phyloP scores from a whole-genome alignment of 2,113 vertebrate genomes.

The Eudyptes chrysolophus region DNA sequence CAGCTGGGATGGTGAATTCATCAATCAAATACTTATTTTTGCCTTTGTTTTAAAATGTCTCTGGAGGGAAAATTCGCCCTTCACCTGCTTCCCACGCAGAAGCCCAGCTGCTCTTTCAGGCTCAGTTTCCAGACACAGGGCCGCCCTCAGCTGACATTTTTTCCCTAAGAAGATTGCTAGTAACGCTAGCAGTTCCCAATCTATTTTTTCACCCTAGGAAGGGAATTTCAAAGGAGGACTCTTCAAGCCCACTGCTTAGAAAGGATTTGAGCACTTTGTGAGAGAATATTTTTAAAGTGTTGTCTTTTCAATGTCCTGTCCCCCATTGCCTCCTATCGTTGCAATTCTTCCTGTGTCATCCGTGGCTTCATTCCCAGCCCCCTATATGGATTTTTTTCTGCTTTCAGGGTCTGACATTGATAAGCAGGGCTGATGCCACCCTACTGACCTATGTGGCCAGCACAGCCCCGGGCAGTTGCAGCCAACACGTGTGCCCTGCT shows the following conservation, averaged over 20 bases:
- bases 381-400: not conserved
- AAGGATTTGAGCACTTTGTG: not conserved
- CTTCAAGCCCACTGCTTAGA: not conserved
- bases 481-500: fast-evolving
- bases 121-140: not conserved
- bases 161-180: not conserved
- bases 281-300: not conserved
- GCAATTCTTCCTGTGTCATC: fast-evolving
- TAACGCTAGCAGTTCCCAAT: not conserved
- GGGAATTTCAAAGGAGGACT: not conserved
- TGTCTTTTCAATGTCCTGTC: not conserved
- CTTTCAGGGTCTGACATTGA: not conserved
- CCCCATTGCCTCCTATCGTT: not conserved
- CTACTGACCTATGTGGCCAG: not conserved
- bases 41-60: not conserved
- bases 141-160: not conserved
- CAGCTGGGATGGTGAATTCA: not conserved
- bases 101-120: conserved; percentile 26
- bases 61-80: not conserved
- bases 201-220: conserved; percentile 3
- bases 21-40: not conserved
- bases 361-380: not conserved
- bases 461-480: fast-evolving
- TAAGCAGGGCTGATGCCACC: not conserved
- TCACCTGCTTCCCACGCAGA: not conserved